These are phyloP conservation scores for Sycophila texana DNA, from an alignment of 2,888 invertebrate species.

Conservation along the genomic window DNA sequence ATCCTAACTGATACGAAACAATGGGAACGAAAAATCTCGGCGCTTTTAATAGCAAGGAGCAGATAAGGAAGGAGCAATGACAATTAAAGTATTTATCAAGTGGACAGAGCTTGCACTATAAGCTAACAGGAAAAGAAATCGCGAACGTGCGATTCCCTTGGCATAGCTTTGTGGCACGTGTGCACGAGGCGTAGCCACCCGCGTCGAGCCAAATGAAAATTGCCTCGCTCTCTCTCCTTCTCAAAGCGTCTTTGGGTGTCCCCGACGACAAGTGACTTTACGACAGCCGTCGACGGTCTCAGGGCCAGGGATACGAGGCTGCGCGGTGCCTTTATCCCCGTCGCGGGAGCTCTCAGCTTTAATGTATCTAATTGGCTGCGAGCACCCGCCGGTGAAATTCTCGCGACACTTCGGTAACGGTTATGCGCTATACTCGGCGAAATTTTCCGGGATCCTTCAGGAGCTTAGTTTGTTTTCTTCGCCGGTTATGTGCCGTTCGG, in stretches of 20 bases:
- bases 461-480: too few species aligned
- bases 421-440: background rate
- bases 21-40: too few species aligned
- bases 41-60: too few species aligned
- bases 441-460: too few species aligned
- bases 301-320: background rate
- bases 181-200: background rate
- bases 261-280: conserved; percentile 9
- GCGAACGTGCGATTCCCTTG: too few species aligned
- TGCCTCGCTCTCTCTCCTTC: background rate
- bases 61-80: too few species aligned
- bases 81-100: too few species aligned
- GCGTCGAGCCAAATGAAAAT: too few species aligned
- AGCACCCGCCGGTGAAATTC: background rate
- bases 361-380: conserved; percentile 16
- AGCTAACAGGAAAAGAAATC: too few species aligned
- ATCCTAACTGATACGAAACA: too few species aligned
- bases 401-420: background rate
- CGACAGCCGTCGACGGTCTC: background rate
- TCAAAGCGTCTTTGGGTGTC: background rate
- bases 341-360: conserved; percentile 8
- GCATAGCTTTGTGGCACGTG: background rate
- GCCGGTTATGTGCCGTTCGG: too few species aligned
- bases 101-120: too few species aligned
- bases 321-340: background rate